Evolutionary conservation across 2,113 vertebrate genomes (phyloP), one percentile per base, ranked within the genome.

Genomic region (Paedocypris sp.): DNA sequence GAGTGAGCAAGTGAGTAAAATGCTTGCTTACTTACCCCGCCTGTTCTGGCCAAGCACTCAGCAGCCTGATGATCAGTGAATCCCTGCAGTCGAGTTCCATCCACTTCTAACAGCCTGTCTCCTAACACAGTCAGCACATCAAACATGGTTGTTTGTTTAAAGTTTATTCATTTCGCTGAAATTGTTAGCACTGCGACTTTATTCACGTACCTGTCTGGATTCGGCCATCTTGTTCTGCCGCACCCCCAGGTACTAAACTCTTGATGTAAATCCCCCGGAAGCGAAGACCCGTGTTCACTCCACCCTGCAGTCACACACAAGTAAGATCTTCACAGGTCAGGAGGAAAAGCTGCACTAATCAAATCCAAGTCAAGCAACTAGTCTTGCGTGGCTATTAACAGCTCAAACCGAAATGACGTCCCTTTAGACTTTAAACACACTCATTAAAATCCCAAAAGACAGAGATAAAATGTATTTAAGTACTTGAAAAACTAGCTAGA

Each of bases 21-120:
- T 13, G 25, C 4, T 12, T 73, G 92, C 91, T 88, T 13, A 46
- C 4, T 12, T 73, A 92, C 91, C 88, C 92, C 81, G 11, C 76
- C 80, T 11, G 87, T 87, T 57, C 80, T 88, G 62, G 83, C 84
- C 38, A 93, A 81, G 48, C 74, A 79, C 38, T 87, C 87, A 73
- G 93, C 87, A 9, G 89, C 91, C 69, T 91, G 89, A 67, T 83
- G 87, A 66, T 92, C 87, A 3, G 85, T 90, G 68, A 90, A 81
- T 20, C 83, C 80, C 1, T 81, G 80, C 31, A 93, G 81, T 64
- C 75, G 82, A 32, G 72, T 62, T 10, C 86, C 84, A 13, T 94
- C 82, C 33, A 94, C 90, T 63, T 91, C 86, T 70, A 91, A 52
- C 23, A 92, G 69, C 20, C 82, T 68, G 70, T 93, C 90, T 60